Percentiles rank a stretch among this genome's conserved stretches.
These are phyloP conservation scores for Benthosema pterotum DNA, from an alignment of 2,797 vertebrate genomes.

Conservation along the genomic window DNA sequence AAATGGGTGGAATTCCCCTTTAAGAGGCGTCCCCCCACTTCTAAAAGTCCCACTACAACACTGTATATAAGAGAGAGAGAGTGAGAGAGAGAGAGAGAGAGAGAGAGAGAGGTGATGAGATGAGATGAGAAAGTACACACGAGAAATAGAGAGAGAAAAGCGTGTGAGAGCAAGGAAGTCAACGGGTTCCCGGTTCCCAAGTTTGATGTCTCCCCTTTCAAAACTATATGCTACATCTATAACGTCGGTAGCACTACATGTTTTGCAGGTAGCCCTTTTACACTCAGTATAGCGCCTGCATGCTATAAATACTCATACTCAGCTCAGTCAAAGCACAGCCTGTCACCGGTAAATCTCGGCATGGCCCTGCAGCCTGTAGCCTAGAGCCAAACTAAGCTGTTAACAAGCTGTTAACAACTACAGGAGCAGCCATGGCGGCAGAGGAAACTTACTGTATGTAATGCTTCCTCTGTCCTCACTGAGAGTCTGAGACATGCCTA, in stretches of 20 bases:
- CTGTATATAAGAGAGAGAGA: too few relatives aligned
- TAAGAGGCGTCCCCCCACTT: too few relatives aligned
- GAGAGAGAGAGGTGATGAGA: too few relatives aligned
- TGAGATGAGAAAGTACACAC: too few relatives aligned
- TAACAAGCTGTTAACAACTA: constrained; percentile 70
- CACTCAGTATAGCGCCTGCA: constrained; percentile 28
- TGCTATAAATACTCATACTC: constrained; percentile 71
- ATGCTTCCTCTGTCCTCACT: too few relatives aligned
- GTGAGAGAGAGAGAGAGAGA: too few relatives aligned
- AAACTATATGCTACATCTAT: constrained; percentile 44
- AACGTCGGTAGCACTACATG: constrained; percentile 57
- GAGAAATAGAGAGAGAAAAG: too few relatives aligned
- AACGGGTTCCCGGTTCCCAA: constrained; percentile 19
- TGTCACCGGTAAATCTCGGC: constrained; percentile 60
- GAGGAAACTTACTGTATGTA: not conserved
- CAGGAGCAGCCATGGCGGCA: constrained; percentile 38
- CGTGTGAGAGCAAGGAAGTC: not conserved
- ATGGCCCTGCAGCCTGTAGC: constrained; percentile 63
- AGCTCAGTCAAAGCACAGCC: constrained; percentile 50
- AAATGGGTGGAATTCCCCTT: too few relatives aligned
- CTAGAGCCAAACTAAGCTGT: constrained; percentile 59
- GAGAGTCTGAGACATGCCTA: too few relatives aligned
- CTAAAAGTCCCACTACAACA: too few relatives aligned
- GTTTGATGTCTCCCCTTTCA: constrained; percentile 15
- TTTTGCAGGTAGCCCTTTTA: constrained; percentile 37